Evolutionary conservation across 2,797 vertebrate species (phyloP).

Genomic region (Dromococcyx pavoninus): DNA sequence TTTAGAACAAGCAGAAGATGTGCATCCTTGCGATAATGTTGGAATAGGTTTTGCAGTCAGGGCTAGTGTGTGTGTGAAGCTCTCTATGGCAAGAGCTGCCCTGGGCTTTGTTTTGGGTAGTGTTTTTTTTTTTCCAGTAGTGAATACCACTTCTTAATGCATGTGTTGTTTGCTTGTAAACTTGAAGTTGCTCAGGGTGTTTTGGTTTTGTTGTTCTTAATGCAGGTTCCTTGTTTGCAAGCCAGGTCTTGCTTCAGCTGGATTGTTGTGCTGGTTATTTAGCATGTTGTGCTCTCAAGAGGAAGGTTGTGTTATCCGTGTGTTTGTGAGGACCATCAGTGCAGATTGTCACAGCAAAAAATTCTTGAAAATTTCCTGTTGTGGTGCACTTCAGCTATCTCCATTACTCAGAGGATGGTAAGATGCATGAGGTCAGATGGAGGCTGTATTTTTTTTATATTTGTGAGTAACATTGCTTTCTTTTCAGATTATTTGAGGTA

Average conservation of each 20-base stretch:
- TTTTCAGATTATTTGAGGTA: not conserved
- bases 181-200: conserved; percentile 49
- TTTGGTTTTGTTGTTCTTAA: conserved; percentile 40
- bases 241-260: conserved; percentile 36
- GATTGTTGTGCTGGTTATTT: conserved; percentile 39
- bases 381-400: not conserved
- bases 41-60: not conserved
- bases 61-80: not conserved
- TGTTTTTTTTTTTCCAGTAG: not conserved
- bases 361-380: not conserved
- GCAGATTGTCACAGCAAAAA: conserved; percentile 10
- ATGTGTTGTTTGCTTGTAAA: conserved; percentile 57
- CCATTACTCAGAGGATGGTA: not conserved
- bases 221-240: conserved; percentile 49
- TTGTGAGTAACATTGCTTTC: not conserved
- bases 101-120: not conserved
- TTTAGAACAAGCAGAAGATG: not conserved
- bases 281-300: not conserved
- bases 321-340: conserved; percentile 1
- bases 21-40: not conserved
- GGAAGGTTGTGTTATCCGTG: conserved; percentile 4
- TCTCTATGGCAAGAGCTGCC: not conserved
- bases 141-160: conserved; percentile 19
- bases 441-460: not conserved
- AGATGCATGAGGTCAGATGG: not conserved